Percentiles rank a stretch among this genome's conserved stretches.
Evolutionary conservation across 2,797 vertebrate species (phyloP).

Genomic region (Microctenopoma steveboyesi): DNA sequence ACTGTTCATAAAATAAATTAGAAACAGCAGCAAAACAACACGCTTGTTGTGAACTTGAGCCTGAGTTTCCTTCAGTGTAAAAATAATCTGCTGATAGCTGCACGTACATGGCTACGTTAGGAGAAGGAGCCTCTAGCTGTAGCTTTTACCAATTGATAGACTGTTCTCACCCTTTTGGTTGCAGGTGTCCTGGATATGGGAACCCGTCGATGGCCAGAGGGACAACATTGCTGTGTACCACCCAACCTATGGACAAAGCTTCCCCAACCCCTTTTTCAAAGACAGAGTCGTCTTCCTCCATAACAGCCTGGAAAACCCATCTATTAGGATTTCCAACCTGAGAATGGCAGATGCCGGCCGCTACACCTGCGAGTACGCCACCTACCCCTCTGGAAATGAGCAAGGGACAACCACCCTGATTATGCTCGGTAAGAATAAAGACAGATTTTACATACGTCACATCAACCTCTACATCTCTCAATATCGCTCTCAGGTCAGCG

Average conservation of each 20-base stretch:
- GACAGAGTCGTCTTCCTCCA: slow-evolving; percentile 77
- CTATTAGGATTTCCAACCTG: slow-evolving; percentile 81
- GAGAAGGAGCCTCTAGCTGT: too few species aligned
- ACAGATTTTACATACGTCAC: neutral
- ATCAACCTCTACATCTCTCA: neutral
- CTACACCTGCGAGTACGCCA: slow-evolving; percentile 89
- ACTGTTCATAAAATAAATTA: neutral
- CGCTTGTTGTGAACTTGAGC: neutral
- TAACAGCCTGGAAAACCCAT: slow-evolving; percentile 78
- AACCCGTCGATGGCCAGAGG: slow-evolving; percentile 58
- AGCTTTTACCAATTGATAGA: too few species aligned
- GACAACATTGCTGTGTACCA: slow-evolving; percentile 85
- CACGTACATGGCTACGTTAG: too few species aligned
- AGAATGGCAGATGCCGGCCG: slow-evolving; percentile 84
- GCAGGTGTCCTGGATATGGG: slow-evolving; percentile 89
- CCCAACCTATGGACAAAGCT: slow-evolving; percentile 80
- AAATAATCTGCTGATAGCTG: neutral
- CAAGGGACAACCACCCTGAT: slow-evolving; percentile 83
- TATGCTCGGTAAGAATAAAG: slow-evolving; percentile 85
- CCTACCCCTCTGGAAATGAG: slow-evolving; percentile 87
- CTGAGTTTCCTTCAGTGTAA: neutral
- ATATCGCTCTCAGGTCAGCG: slow-evolving; percentile 6
- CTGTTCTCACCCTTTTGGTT: neutral
- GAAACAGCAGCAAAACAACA: neutral
- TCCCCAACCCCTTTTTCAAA: slow-evolving; percentile 73